Conservation (phyloP, 2,888 invertebrate genomes). For the Agrypnus murinus region DNA sequence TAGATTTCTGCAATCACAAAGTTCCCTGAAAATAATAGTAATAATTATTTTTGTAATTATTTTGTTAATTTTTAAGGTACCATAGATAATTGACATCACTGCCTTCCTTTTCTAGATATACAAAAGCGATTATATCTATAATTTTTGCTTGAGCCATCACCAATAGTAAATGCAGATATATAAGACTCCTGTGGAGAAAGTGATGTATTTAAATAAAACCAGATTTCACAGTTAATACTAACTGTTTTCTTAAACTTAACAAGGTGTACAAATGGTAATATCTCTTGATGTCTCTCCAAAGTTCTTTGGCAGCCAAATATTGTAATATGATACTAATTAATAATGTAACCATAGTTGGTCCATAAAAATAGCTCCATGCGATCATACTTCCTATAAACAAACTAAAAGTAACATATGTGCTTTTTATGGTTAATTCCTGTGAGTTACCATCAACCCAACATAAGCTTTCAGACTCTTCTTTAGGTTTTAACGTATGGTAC, state of each 20-base stretch:
- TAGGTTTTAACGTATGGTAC: conserved; percentile 7
- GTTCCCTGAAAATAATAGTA: conserved; percentile 61
- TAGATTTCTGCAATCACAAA: conserved; percentile 69
- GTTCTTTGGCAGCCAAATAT: conserved; percentile 73
- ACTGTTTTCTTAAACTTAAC: conserved; percentile 31
- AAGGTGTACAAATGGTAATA: conserved; percentile 40
- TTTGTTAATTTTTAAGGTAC: background rate
- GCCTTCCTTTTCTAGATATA: background rate
- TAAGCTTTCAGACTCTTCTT: too few relatives aligned
- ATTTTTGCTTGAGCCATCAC: background rate
- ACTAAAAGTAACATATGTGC: background rate
- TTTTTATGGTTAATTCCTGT: background rate
- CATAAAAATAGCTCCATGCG: conserved; percentile 80
- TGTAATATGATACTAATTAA: conserved; percentile 75
- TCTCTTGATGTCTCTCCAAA: conserved; percentile 75
- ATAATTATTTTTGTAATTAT: background rate
- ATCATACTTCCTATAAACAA: conserved; percentile 60
- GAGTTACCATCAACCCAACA: conserved; percentile 32
- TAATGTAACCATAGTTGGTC: conserved; percentile 77
- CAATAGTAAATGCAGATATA: background rate
- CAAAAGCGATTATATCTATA: background rate
- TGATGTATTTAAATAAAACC: too few relatives aligned
- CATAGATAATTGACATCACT: background rate
- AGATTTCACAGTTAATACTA: too few relatives aligned
- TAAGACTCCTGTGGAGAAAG: conserved; percentile 1